Evolutionary conservation across 2,888 invertebrate genomes (phyloP).

Genomic region (Chromoteleia sp.): DNA sequence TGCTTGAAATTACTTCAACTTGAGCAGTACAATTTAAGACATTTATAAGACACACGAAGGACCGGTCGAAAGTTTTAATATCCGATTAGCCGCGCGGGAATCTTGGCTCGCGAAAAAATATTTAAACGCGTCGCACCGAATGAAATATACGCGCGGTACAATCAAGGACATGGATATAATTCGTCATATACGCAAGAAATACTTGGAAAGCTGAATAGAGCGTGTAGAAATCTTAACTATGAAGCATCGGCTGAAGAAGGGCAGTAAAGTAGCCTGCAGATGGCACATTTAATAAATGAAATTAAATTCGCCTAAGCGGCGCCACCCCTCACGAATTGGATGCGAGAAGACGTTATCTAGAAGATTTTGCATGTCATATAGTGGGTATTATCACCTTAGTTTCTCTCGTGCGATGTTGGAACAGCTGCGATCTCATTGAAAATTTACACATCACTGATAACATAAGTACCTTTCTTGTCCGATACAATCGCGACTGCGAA

Average conservation of each 20-base stretch:
- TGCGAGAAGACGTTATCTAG: conserved; percentile 67
- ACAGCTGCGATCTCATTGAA: conserved; percentile 69
- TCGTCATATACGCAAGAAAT: conserved; percentile 60
- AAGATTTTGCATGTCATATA: conserved; percentile 70
- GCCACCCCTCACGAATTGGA: conserved; percentile 66
- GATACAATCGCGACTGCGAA: conserved; percentile 49
- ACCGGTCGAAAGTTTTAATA: conserved; percentile 11
- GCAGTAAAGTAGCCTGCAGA: conserved; percentile 69
- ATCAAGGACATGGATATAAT: conserved; percentile 46
- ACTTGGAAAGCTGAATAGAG: conserved; percentile 49
- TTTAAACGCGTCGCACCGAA: conserved; percentile 24
- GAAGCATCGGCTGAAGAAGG: conserved; percentile 45
- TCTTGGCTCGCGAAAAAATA: conserved; percentile 24
- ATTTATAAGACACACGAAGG: conserved; percentile 14
- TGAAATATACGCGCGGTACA: conserved; percentile 31
- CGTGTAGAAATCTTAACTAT: conserved; percentile 66
- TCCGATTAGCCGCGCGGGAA: conserved; percentile 26
- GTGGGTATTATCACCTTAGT: conserved; percentile 68
- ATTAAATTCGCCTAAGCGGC: conserved; percentile 70
- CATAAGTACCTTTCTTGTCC: conserved; percentile 62
- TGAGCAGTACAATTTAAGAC: conserved; percentile 26
- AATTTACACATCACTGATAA: conserved; percentile 69
- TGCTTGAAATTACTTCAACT: conserved; percentile 23
- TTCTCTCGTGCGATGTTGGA: conserved; percentile 61
- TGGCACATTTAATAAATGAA: conserved; percentile 71